Evolutionary conservation across 37 sponge, comb jelly and placozoan species (phyloP).

Genomic region (Geodia barretti): DNA sequence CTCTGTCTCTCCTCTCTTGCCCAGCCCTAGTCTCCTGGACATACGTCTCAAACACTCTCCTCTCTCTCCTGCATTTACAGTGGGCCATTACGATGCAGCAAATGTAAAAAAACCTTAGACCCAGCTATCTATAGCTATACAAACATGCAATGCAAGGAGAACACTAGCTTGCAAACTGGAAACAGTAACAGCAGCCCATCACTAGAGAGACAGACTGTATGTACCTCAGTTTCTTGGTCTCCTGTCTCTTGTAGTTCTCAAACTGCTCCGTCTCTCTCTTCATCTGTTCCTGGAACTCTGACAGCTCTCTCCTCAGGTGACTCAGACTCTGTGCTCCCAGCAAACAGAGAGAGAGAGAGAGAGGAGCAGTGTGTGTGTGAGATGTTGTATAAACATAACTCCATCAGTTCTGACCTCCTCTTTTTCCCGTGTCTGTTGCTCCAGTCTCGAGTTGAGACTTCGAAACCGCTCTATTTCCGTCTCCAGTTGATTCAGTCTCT

Average conservation of each 20-base stretch:
- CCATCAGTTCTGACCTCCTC: conserved; percentile 64
- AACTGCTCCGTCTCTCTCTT: conserved; percentile 57
- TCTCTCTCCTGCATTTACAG: conserved; percentile 56
- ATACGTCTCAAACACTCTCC: conserved; percentile 76
- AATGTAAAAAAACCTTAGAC: too few relatives aligned
- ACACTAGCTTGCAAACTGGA: not conserved
- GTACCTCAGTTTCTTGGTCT: conserved; percentile 81
- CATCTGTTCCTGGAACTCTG: conserved; percentile 71
- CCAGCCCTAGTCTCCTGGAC: conserved; percentile 30
- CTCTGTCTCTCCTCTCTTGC: conserved; percentile 71
- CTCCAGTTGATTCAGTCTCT: conserved; percentile 75
- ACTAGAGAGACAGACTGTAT: not conserved
- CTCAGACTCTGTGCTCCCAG: conserved; percentile 50
- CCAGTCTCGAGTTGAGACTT: conserved; percentile 61
- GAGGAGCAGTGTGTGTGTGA: not conserved
- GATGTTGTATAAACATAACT: not conserved
- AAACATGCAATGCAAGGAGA: not conserved
- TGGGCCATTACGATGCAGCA: not conserved
- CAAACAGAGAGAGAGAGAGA: conserved; percentile 4
- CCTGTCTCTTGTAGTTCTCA: conserved; percentile 76
- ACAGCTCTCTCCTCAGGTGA: conserved; percentile 56
- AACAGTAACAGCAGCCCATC: too few relatives aligned
- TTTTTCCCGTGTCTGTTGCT: conserved; percentile 59
- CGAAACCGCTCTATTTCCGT: conserved; percentile 68
- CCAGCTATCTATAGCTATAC: not conserved